Conservation (phyloP, 2,797 vertebrate genomes). For the Apodemus agrarius region DNA sequence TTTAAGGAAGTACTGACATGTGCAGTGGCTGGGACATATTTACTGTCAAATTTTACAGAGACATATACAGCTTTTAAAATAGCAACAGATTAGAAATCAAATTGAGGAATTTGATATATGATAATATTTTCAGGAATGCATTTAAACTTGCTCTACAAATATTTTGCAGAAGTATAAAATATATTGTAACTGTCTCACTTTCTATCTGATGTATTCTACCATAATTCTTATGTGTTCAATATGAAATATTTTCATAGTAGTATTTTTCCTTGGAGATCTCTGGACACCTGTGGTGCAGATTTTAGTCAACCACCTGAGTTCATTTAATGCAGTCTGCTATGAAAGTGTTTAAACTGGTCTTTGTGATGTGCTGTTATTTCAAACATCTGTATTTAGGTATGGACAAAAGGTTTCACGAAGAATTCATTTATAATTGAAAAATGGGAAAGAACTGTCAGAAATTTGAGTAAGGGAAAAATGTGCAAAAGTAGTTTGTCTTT, state of each 20-base stretch:
- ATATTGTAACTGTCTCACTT: constrained; percentile 16
- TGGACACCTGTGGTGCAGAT: not conserved
- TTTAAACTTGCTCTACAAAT: constrained; percentile 50
- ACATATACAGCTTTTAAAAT: constrained; percentile 35
- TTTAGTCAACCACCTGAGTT: not conserved
- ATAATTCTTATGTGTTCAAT: not conserved
- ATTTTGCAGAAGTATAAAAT: constrained; percentile 3
- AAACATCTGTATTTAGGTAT: not conserved
- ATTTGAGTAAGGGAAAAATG: not conserved
- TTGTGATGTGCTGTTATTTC: not conserved
- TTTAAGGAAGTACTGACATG: not conserved
- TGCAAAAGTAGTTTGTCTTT: not conserved
- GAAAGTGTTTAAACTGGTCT: not conserved
- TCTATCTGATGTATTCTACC: not conserved
- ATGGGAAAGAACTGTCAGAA: not conserved
- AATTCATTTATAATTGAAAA: not conserved
- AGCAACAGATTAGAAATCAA: constrained; percentile 59
- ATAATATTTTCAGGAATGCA: constrained; percentile 43
- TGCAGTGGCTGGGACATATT: constrained; percentile 17
- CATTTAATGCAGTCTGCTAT: not conserved
- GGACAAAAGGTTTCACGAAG: not conserved
- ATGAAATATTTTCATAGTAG: not conserved
- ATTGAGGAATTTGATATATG: constrained; percentile 12
- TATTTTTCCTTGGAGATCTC: not conserved
- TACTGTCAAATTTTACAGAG: constrained; percentile 39